Percentiles rank a stretch among this genome's conserved stretches.
Conservation (phyloP, 1,140 invertebrate species). For the Bathynomus jamesi region DNA sequence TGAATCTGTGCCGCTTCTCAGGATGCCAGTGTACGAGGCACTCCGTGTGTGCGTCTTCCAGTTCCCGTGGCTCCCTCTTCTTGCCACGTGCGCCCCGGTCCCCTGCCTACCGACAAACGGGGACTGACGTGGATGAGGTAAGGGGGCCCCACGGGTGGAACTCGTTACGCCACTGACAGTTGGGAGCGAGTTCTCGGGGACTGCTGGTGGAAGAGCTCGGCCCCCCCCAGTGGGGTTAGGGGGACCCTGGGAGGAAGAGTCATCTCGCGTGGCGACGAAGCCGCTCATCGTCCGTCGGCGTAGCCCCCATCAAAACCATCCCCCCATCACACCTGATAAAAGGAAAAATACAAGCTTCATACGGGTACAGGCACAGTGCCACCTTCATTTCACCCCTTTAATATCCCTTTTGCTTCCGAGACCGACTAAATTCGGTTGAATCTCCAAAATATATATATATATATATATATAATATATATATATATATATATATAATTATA, state of each 20-base stretch:
- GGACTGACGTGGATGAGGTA: no score
- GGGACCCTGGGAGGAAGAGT: background rate
- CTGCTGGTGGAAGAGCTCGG: background rate
- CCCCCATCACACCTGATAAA: no score
- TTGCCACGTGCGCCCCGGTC: background rate
- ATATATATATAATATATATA: no score
- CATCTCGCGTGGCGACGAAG: background rate
- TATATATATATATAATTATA: no score
- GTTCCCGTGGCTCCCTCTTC: background rate
- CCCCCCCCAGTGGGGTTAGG: background rate
- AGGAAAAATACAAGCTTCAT: no score
- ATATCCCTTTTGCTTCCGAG: no score
- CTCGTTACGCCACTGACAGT: background rate
- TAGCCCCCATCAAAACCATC: no score
- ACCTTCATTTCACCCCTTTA: no score
- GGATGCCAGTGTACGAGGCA: background rate
- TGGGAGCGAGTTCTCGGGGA: background rate
- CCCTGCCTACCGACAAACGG: no score
- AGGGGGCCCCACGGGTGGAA: background rate
- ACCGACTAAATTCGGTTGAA: no score
- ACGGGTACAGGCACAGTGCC: no score
- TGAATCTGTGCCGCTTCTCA: background rate
- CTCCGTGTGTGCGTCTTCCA: background rate
- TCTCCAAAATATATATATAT: no score
- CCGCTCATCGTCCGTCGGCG: background rate